A percentile compares a stretch with the other conserved stretches of the same genome.
phyloP scores from a whole-genome alignment of 2,888 invertebrate genomes.

The Plagiodera versicolora region DNA sequence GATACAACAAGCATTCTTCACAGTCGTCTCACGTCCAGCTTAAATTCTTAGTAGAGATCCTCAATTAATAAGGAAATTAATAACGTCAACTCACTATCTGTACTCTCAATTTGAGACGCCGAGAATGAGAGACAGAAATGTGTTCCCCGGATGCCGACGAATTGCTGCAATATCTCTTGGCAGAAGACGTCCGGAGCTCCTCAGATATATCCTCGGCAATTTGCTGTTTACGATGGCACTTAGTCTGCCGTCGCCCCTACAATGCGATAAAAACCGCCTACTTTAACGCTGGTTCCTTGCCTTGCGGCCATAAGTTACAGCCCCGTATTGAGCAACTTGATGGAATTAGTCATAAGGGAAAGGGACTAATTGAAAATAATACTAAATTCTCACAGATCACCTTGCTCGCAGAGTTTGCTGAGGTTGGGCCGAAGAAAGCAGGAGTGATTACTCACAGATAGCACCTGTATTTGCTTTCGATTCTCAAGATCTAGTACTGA shows the following conservation, averaged over 20 bases:
- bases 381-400: neutral
- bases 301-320: conserved; percentile 3
- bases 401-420: neutral
- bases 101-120: conserved; percentile 12
- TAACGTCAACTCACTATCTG: conserved; percentile 20
- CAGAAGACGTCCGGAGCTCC: conserved; percentile 42
- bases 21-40: neutral
- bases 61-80: conserved; percentile 26
- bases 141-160: conserved; percentile 35
- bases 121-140: conserved; percentile 10
- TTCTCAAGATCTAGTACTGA: too few species aligned
- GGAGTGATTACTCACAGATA: too few species aligned
- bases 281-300: conserved; percentile 8
- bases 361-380: neutral
- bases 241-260: conserved; percentile 35
- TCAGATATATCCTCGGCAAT: conserved; percentile 51
- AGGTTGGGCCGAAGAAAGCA: neutral
- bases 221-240: conserved; percentile 51
- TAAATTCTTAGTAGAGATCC: neutral
- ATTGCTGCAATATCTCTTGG: conserved; percentile 48
- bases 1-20: too few species aligned
- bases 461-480: too few species aligned
- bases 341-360: conserved; percentile 1
- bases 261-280: conserved; percentile 23
- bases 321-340: conserved; percentile 9